Percentiles rank a stretch among this genome's conserved stretches.
Conservation (phyloP, 2,797 vertebrate genomes). For the Cebuella pygmaea region DNA sequence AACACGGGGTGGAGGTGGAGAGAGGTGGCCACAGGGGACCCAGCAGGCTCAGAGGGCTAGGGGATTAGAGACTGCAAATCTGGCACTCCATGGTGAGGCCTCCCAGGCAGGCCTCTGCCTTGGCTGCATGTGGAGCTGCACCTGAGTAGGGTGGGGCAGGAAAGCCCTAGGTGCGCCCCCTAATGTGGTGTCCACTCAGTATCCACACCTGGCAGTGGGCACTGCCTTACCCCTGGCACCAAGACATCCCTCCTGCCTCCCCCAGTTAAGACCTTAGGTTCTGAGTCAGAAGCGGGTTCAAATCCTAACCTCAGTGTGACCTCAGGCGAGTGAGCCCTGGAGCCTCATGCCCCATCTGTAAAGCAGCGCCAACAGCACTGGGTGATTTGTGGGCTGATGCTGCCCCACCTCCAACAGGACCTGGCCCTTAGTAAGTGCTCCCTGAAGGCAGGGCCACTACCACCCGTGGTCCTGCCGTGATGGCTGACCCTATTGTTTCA, state of each 20-base stretch:
- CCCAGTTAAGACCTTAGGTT: not conserved
- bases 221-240: not conserved
- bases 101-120: no score
- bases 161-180: rapidly evolving
- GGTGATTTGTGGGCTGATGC: not conserved
- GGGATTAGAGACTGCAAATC: no score
- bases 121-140: not conserved
- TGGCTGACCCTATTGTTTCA: not conserved
- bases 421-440: rapidly evolving
- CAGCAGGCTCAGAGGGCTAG: no score
- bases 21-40: no score
- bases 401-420: rapidly evolving
- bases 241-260: no score
- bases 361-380: rapidly evolving
- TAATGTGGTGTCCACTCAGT: not conserved
- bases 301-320: not conserved
- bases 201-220: rapidly evolving
- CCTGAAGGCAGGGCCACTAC: not conserved
- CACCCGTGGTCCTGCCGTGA: not conserved
- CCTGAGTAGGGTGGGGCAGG: rapidly evolving
- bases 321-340: not conserved
- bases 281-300: not conserved
- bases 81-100: rapidly evolving
- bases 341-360: not conserved
- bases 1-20: no score